Conservation (phyloP, 2,888 invertebrate genomes). For the Rosalia funebris region DNA sequence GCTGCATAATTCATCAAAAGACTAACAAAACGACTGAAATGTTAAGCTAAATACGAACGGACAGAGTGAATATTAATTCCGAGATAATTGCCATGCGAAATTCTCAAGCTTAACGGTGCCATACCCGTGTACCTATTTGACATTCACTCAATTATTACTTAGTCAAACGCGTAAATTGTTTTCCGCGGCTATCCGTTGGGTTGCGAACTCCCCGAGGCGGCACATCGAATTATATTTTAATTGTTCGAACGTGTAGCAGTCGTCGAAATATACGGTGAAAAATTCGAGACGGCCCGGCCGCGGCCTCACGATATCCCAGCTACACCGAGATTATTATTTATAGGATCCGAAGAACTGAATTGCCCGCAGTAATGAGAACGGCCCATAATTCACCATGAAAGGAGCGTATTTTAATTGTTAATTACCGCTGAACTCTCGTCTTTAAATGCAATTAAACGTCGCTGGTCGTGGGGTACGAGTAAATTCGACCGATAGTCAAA, state of each 20-base stretch:
- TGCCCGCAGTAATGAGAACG: slow-evolving; percentile 46
- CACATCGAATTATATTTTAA: too few relatives aligned
- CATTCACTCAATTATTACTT: too few relatives aligned
- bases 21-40: background rate
- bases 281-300: slow-evolving; percentile 37
- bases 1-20: slow-evolving; percentile 18
- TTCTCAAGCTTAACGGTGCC: too few relatives aligned
- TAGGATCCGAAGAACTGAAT: slow-evolving; percentile 35
- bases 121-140: too few relatives aligned
- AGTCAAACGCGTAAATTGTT: too few relatives aligned
- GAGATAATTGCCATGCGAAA: too few relatives aligned
- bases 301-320: slow-evolving; percentile 34
- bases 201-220: too few relatives aligned
- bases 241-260: too few relatives aligned
- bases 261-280: slow-evolving; percentile 31
- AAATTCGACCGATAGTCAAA: slow-evolving; percentile 14
- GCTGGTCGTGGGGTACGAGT: slow-evolving; percentile 19
- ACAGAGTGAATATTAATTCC: background rate
- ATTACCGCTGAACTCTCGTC: slow-evolving; percentile 56
- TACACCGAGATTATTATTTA: slow-evolving; percentile 36
- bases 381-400: slow-evolving; percentile 54
- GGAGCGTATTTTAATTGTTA: slow-evolving; percentile 54
- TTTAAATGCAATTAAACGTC: slow-evolving; percentile 56
- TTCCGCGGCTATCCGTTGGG: too few relatives aligned
- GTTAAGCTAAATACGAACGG: background rate